A percentile compares a stretch with the other conserved stretches of the same genome.
These are phyloP conservation scores for Urocitellus parryii DNA, from an alignment of 2,113 vertebrate species.

Conservation along the genomic window DNA sequence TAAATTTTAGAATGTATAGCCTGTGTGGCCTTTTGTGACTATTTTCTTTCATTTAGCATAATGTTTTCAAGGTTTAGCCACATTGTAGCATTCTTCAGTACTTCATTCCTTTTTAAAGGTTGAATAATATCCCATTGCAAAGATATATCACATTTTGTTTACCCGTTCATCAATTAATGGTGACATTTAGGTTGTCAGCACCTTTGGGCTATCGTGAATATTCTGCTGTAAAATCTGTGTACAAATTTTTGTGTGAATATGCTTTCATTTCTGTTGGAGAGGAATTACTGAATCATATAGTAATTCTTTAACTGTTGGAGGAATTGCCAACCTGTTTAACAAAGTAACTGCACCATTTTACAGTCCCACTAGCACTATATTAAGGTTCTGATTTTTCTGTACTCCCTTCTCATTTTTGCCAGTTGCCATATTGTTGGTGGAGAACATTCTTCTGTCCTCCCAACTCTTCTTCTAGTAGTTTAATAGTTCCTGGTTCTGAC, in stretches of 20 bases:
- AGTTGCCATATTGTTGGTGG: background rate
- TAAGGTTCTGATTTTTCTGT: background rate
- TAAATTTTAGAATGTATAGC: background rate
- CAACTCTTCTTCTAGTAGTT: background rate
- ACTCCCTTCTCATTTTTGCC: conserved; percentile 3
- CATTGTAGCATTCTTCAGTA: background rate
- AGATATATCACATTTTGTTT: background rate
- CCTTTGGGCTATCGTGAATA: conserved; percentile 23
- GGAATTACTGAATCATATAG: background rate
- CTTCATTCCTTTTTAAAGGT: conserved; percentile 28
- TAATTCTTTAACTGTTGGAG: conserved; percentile 10
- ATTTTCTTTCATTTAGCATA: conserved; percentile 34
- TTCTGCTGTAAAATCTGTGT: background rate
- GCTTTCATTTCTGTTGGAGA: conserved; percentile 32
- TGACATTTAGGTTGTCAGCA: background rate
- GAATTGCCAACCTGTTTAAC: conserved; percentile 25
- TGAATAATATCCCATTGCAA: background rate
- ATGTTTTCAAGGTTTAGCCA: background rate
- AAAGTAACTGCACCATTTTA: conserved; percentile 21
- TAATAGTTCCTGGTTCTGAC: background rate
- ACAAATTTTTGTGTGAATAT: background rate
- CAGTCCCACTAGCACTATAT: background rate
- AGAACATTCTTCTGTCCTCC: background rate
- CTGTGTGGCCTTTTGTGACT: background rate
- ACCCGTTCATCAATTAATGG: background rate